Evolutionary conservation across 2,888 invertebrate genomes (phyloP).

Genomic region (Pasiphila rectangulata): DNA sequence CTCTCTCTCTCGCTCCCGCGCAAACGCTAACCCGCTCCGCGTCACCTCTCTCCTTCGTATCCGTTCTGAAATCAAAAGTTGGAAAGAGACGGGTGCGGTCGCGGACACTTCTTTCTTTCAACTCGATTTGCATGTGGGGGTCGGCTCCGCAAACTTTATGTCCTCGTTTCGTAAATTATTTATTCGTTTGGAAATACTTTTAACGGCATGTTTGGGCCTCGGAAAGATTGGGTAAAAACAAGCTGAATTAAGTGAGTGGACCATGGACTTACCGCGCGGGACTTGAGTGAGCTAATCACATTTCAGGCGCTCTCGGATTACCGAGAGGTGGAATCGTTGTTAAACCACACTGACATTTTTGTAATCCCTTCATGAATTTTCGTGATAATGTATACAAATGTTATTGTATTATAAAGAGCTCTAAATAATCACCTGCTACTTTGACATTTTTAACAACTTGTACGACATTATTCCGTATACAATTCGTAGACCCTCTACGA

Average conservation of each 20-base stretch:
- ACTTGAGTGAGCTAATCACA: slow-evolving; percentile 50
- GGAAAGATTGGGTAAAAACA: slow-evolving; percentile 71
- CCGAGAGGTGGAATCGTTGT: slow-evolving; percentile 17
- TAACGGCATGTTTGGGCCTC: slow-evolving; percentile 66
- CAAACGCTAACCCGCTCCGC: slow-evolving; percentile 39
- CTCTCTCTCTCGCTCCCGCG: slow-evolving; percentile 63
- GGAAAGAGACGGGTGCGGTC: slow-evolving; percentile 63
- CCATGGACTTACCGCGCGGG: slow-evolving; percentile 56
- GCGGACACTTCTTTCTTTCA: slow-evolving; percentile 72
- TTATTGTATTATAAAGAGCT: too few species aligned
- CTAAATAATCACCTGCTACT: too few species aligned
- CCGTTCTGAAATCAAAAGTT: slow-evolving; percentile 36
- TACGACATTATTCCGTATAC: too few species aligned
- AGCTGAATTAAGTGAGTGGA: slow-evolving; percentile 69
- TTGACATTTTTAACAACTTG: too few species aligned
- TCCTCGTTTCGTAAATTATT: slow-evolving; percentile 80
- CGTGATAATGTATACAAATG: too few species aligned
- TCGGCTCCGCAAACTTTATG: slow-evolving; percentile 77
- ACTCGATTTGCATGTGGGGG: slow-evolving; percentile 79
- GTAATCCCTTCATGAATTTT: neutral
- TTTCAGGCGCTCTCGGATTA: slow-evolving; percentile 45
- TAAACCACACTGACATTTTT: slow-evolving; percentile 10
- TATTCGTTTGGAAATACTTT: slow-evolving; percentile 79
- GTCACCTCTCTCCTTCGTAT: slow-evolving; percentile 43
- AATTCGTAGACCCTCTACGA: too few species aligned